Evolutionary conservation across 2,797 vertebrate genomes (phyloP).

Genomic region (Crenuchus spilurus): DNA sequence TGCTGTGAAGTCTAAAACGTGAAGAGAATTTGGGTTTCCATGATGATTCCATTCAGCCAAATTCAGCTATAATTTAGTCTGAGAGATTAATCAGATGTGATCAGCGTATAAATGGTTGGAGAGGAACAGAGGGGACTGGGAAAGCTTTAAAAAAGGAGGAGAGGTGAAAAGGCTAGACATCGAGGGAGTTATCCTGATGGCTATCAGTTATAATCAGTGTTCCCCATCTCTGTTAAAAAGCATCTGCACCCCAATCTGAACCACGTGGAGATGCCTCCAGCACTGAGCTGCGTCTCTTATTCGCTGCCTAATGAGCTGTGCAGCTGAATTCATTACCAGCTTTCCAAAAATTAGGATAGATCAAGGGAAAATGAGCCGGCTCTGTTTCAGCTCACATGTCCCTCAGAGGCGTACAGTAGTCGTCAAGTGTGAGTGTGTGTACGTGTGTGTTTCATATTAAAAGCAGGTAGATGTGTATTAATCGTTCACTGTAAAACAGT

Average conservation of each 20-base stretch:
- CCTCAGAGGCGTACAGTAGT: neutral
- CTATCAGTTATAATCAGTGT: conserved; percentile 5
- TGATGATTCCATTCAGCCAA: too few relatives aligned
- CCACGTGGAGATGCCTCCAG: conserved; percentile 5
- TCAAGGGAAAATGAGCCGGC: conserved; percentile 4
- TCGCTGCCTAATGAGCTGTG: conserved; percentile 11
- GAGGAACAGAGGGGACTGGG: neutral
- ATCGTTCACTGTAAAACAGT: neutral
- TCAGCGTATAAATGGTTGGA: too few relatives aligned
- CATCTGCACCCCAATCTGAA: neutral
- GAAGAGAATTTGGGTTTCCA: too few relatives aligned
- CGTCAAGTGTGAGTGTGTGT: conserved; percentile 11
- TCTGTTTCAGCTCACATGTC: conserved; percentile 7
- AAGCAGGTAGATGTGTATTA: neutral
- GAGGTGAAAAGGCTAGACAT: neutral
- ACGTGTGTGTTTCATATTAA: neutral
- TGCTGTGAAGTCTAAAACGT: too few relatives aligned
- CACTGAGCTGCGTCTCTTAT: conserved; percentile 9
- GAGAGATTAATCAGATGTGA: too few relatives aligned
- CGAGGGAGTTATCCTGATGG: neutral
- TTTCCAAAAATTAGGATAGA: conserved; percentile 17
- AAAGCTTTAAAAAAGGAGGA: neutral
- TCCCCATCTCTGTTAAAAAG: neutral
- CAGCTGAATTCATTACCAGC: conserved; percentile 32
- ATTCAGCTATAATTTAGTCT: too few relatives aligned